Conservation (phyloP, 2,888 invertebrate genomes). For the Mythimna pallens region DNA sequence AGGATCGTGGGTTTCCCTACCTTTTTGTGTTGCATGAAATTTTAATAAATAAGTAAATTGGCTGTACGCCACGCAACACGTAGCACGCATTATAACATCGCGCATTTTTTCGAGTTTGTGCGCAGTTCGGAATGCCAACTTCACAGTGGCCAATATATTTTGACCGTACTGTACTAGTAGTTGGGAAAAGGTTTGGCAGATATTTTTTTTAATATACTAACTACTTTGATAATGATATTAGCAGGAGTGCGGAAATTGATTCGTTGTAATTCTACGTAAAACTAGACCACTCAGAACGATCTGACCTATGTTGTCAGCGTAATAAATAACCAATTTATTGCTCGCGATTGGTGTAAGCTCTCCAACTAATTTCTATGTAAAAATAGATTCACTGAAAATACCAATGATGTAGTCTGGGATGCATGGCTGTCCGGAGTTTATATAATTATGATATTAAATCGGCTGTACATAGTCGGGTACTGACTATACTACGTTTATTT, state of each 20-base stretch:
- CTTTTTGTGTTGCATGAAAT: too few species aligned
- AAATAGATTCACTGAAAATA: conserved; percentile 33
- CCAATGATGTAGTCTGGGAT: conserved; percentile 3
- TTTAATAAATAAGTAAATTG: too few species aligned
- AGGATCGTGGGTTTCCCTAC: too few species aligned
- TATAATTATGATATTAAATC: background rate
- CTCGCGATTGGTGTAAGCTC: background rate
- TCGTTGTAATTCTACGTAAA: background rate
- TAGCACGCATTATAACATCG: too few species aligned
- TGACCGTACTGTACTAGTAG: background rate
- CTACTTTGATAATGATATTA: background rate
- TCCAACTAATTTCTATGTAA: conserved; percentile 8
- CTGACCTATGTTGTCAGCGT: background rate
- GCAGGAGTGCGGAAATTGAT: background rate
- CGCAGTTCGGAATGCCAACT: too few species aligned
- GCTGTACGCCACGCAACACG: too few species aligned
- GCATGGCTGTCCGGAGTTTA: background rate
- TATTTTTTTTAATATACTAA: too few species aligned
- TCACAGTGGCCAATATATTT: background rate
- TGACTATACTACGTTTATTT: too few species aligned
- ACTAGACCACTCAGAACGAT: background rate
- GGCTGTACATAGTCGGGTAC: background rate
- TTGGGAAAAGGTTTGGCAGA: too few species aligned
- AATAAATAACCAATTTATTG: conserved; percentile 21
- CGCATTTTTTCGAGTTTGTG: too few species aligned